Evolutionary conservation across 2,888 invertebrate genomes (phyloP), one percentile per base, ranked within the genome.

Genomic region (Nomada ferruginata): DNA sequence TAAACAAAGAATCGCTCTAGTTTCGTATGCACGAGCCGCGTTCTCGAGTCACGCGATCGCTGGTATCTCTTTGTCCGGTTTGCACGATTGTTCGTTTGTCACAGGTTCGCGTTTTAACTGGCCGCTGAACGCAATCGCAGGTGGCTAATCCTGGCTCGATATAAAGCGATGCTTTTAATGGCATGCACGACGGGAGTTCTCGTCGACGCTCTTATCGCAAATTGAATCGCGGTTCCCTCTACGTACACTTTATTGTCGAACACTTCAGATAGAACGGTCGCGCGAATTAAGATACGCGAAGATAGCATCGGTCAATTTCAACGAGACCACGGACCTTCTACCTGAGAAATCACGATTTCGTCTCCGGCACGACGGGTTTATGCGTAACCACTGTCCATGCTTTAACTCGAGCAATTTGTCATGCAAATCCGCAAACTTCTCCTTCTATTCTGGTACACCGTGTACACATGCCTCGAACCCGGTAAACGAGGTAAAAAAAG

Each of bases 1-100:
- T 88, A 87, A 79, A 75, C 66, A 75, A 80, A 55, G 13, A 78
- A 60, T 15, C 13, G 59, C 47, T 47, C 47, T 15, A 36, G 36
- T 36, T 36, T 36, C 36, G 50, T 9, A 26, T 50, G 66, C 66
- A 52, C 15, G 29, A 52, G 36, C 52, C 52, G 50, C 13, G 20
- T 36, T 29, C 52, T 20, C 66, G 29, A 52, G 20, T 36, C 13
- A 1, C 20, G 20, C 26, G n/a, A n/a, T 15, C 57, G 23, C 7
- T 53, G 15, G 13, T 68, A 47, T 44, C 15, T 47, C 29, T 29
- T 29, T 15, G 47, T 5, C 26, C 9, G 18, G 15, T 47, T 47
- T 13, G 47, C 47, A 13, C 47, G 47, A 1, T 2, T 3, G 47
- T 3, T 3, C 47, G 47, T 11, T 47, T 47, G 47, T 47, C 47